phyloP scores from a whole-genome alignment of 2,113 vertebrate genomes.

The Triplophysa rosa region DNA sequence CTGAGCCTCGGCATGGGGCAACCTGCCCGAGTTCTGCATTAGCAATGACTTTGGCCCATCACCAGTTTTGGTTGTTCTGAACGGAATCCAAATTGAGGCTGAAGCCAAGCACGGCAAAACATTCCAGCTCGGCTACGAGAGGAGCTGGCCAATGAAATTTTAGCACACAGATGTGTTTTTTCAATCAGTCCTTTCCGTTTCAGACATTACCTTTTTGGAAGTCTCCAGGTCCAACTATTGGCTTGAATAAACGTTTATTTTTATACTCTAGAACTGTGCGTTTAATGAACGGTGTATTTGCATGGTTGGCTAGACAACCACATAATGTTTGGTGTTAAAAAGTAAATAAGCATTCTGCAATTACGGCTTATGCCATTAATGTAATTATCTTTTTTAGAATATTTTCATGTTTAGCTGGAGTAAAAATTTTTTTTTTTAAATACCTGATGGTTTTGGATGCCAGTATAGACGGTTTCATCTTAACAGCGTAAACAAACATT shows the following conservation, averaged over 20 bases:
- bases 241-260: conserved; percentile 4
- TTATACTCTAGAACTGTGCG: conserved; percentile 40
- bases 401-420: too few species aligned
- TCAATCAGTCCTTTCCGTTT: background rate
- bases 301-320: too few species aligned
- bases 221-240: conserved; percentile 37
- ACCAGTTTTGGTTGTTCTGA: conserved; percentile 56
- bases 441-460: too few species aligned
- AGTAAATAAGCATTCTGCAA: background rate
- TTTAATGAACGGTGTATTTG: background rate
- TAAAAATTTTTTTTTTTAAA: too few species aligned
- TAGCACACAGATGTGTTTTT: conserved; percentile 20
- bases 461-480: too few species aligned
- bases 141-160: conserved; percentile 46
- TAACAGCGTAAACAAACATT: too few species aligned
- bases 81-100: conserved; percentile 57
- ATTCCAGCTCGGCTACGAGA: conserved; percentile 36
- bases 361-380: background rate
- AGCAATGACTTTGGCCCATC: conserved; percentile 13
- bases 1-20: conserved; percentile 35
- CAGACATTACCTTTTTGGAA: conserved; percentile 40
- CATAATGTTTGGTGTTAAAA: background rate
- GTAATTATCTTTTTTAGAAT: too few species aligned
- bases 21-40: conserved; percentile 25
- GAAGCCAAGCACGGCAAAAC: conserved; percentile 30